Base-by-base conservation (phyloP, 30 jellyfish, hydroid and myxozoan genomes). In the Turritopsis dohrnii region DNA sequence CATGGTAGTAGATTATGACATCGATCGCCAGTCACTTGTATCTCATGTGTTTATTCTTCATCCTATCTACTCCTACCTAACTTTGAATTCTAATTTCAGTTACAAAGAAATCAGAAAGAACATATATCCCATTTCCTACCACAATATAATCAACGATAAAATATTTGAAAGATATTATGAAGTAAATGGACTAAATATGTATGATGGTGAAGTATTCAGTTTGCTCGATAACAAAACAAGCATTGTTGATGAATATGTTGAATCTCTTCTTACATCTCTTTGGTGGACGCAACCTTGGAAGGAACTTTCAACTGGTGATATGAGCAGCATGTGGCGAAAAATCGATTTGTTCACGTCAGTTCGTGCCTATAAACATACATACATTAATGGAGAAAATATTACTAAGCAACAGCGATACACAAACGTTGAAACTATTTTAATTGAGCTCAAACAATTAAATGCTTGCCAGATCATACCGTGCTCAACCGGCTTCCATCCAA, bases 281-380 rank as follows among this genome's bases (percentile, higher is more conserved):
- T 69, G 77, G 77, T 69, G 77, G 77, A 9, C 77, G 30, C 77
- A 69, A 19, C 77, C 77, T 23, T 69, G 9, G 9, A 19, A 69
- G 19, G 19, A 16, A 27, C 30, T 69, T 9, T 9, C 16, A 8
- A 23, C 16, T 1, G 28, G 30, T 69, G 77, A 17, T 19, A 69
- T 69, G 9, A 23, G 19, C 28, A 1, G 77, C 77, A 7, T 69
- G 8, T 69, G 77, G 77, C 23, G 19, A 0, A 23, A 21, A 23
- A n/a, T 69, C 9, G 77, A 69, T 17, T 9, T 7, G 17, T n/a
- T 69, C 8, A 69, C 22, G 30, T 27, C 28, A 7, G 30, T 27
- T 9, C 28, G 77, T n/a, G 31, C 16, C 19, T 27, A 8, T n/a
- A 69, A 69, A 19, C 77, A 69, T 27, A 21, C 8, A 0, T 69